Conservation (phyloP, 1,140 invertebrate genomes). For the Papilio dardanus region DNA sequence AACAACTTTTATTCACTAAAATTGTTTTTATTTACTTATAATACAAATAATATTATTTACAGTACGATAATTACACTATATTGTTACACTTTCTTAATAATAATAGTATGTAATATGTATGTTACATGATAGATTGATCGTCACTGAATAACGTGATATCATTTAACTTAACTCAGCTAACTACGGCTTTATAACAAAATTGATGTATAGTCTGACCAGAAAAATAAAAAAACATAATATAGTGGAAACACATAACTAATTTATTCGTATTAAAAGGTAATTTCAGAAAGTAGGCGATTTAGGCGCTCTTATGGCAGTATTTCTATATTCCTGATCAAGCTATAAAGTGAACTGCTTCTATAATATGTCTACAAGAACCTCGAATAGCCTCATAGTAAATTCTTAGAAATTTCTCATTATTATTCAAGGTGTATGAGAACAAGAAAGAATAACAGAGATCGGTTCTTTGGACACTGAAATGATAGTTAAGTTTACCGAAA, state of each 20-base stretch:
- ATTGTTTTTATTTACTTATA: constrained; percentile 78
- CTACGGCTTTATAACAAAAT: constrained; percentile 42
- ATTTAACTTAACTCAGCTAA: constrained; percentile 38
- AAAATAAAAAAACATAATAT: too few species aligned
- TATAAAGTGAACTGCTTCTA: neutral
- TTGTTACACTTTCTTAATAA: constrained; percentile 56
- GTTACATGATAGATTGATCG: constrained; percentile 45
- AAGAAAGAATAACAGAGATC: constrained; percentile 34
- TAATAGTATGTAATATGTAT: constrained; percentile 50
- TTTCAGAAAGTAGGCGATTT: too few species aligned
- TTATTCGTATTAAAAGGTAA: too few species aligned
- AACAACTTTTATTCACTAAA: constrained; percentile 65
- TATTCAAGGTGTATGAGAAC: constrained; percentile 9
- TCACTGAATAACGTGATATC: constrained; percentile 44
- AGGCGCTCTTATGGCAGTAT: too few species aligned
- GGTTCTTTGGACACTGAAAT: constrained; percentile 22
- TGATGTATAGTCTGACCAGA: neutral
- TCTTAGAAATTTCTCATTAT: constrained; percentile 32
- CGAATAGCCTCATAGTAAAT: constrained; percentile 24
- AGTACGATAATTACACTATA: constrained; percentile 59
- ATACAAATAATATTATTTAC: constrained; percentile 80
- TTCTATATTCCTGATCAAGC: neutral
- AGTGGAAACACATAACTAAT: too few species aligned
- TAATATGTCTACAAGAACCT: constrained; percentile 23
- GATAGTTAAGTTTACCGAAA: neutral